Evolutionary conservation across 2,888 invertebrate species (phyloP), one percentile per base, ranked within the genome.

Genomic region (Ecliptopera silaceata): DNA sequence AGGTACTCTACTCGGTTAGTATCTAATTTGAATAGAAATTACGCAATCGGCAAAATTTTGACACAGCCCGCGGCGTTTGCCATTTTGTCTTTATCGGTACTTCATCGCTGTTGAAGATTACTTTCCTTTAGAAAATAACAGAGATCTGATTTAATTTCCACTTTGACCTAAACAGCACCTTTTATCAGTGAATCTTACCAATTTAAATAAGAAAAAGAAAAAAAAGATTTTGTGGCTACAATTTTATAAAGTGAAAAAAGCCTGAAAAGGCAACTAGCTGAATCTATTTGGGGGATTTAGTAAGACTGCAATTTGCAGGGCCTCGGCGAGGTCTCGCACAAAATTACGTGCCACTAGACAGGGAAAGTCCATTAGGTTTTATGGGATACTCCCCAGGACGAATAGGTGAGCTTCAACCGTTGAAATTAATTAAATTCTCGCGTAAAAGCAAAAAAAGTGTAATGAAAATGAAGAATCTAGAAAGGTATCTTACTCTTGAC

Each of bases 321-420:
- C 72, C 71, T 72, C 72, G 64, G 70, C 77, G 75, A 77, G 79
- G 68, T 69, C 75, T 66, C 79, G 78, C 80, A 76, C 80, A 79
- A 81, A 83, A 87, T 86, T 83, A 86, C 84, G 82, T 70, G 69
- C 65, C 68, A 79, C 82, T 77, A 84, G 85, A 89, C 88, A 88
- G 80, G 74, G 82, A 88, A 88, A 89, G 82, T 88, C 89, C 89
- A 89, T 89, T 89, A 89, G 82, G 87, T 88, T 88, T 88, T 88
- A 88, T 84, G 84, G 84, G 79, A 80, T 79, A 77, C 83, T 81
- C 80, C 70, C 72, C 77, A 80, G 85, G 83, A 84, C 81, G 84
- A 80, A 86, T 84, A 79, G 86, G 72, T 79, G 75, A 79, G 79
- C 72, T 75, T 57, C 76, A 77, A 83, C 78, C 79, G 82, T 74